Base-by-base conservation (phyloP, 2,797 vertebrate species). In the Thripadectes ignobilis region DNA sequence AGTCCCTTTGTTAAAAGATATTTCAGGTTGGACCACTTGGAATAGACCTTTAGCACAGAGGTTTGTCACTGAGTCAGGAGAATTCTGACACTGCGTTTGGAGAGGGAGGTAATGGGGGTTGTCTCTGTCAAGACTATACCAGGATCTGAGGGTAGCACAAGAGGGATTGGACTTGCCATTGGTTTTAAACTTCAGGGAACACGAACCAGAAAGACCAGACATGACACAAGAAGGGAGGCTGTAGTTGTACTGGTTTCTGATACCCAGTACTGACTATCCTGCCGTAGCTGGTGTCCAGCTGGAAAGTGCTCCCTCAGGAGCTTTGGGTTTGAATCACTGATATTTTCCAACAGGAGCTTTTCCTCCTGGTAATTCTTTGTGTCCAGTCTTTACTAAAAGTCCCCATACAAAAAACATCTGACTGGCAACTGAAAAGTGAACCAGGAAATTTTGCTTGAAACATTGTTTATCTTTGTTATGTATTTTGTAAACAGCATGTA, bases 401-500 rank as follows among this genome's bases (percentile, higher is more conserved):
- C 20, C 12, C 9, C 26, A 9, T 62, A 11, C 29, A 32, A 27
- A 46, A 78, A 46, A 5, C 30, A 14, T 14, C 20, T 30, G 41
- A 20, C 24, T 61, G 12, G 9, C 23, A n/a, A 0, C 18, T 63
- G 63, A 69, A 77, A 49, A 84, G 3, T 0, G 0, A 85, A 41
- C 14, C 3, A 10, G n/a, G 57, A 74, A 45, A 29, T 14, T 69
- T 78, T 13, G 15, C 45, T 65, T 26, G 34, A 72, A 86, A 68
- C 3, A 3, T 5, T 20, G 11, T 85, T 66, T 75, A 9, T 52
- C 41, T 58, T 3, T 0, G 0, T 62, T 32, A 18, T 0, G 0
- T 69, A 5, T 69, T 75, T 79, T 76, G 39, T 24, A 66, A 39
- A 45, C 0, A 3, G 23, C 24, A 21, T 3, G 6, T 83, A 22